Conservation (phyloP, 2,888 invertebrate species). For the Cyclophora albipunctata region DNA sequence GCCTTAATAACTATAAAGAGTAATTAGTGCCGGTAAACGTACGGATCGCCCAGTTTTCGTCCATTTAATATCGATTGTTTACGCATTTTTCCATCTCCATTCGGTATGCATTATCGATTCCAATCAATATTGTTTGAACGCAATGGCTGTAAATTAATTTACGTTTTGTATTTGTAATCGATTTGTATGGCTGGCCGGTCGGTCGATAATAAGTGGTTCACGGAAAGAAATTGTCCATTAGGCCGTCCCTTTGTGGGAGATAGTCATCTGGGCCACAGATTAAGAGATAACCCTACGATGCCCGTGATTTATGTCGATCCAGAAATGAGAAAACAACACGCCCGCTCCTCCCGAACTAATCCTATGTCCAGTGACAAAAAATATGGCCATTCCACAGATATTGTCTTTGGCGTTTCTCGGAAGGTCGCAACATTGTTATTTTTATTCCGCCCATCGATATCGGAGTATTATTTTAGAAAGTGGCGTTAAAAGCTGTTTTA, state of each 20-base stretch:
- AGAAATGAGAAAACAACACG: conserved; percentile 7
- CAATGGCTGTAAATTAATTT: conserved; percentile 31
- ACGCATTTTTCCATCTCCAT: conserved; percentile 42
- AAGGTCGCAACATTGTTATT: conserved; percentile 16
- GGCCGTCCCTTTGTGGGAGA: conserved; percentile 3
- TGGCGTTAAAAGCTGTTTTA: conserved; percentile 37
- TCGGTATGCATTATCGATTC: conserved; percentile 28
- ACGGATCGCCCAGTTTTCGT: conserved; percentile 35
- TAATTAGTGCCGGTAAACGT: conserved; percentile 67
- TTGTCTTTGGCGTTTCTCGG: conserved; percentile 15
- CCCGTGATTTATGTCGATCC: conserved; percentile 14
- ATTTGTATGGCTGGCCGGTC: conserved; percentile 37
- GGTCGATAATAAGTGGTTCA: conserved; percentile 6
- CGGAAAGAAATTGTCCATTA: conserved; percentile 14
- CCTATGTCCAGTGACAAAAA: conserved; percentile 9
- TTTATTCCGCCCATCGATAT: conserved; percentile 11
- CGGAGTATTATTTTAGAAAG: conserved; percentile 30
- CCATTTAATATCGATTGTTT: conserved; percentile 50
- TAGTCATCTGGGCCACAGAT: conserved; percentile 9
- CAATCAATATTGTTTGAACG: conserved; percentile 28
- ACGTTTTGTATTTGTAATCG: conserved; percentile 38
- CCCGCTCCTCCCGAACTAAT: background rate
- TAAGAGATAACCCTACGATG: conserved; percentile 9
- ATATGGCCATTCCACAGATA: conserved; percentile 6
- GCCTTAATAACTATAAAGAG: conserved; percentile 64